A percentile compares a stretch with the other conserved stretches of the same genome.
Conservation (phyloP, 2,888 invertebrate species). For the Volucella inflata region DNA sequence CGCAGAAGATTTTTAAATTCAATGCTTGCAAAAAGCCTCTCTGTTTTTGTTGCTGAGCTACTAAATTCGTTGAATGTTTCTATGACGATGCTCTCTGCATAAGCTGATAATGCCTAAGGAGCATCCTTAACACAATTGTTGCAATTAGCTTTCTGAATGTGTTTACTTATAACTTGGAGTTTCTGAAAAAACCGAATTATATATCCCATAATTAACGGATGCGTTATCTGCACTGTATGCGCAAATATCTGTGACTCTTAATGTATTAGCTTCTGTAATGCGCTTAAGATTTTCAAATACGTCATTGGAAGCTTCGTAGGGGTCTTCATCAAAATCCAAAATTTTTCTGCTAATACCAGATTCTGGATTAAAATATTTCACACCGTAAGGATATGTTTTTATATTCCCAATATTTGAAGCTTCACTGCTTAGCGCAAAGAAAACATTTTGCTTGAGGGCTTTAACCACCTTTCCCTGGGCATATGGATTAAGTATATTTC, state of each 20-base stretch:
- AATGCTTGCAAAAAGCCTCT: conserved; percentile 33
- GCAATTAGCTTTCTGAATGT: too few species aligned
- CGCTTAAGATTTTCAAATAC: conserved; percentile 47
- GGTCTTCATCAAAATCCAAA: too few species aligned
- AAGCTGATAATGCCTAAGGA: conserved; percentile 45
- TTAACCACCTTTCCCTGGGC: conserved; percentile 26
- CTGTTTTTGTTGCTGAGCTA: conserved; percentile 34
- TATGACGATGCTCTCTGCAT: conserved; percentile 43
- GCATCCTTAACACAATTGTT: conserved; percentile 47
- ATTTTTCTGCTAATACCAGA: conserved; percentile 22
- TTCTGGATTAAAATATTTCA: conserved; percentile 54
- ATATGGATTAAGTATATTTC: conserved; percentile 24
- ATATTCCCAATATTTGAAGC: conserved; percentile 14
- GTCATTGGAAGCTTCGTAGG: conserved; percentile 27
- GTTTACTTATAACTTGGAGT: too few species aligned
- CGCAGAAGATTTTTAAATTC: conserved; percentile 53
- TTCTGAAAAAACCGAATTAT: too few species aligned
- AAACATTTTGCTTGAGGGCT: conserved; percentile 29
- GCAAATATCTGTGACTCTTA: conserved; percentile 37
- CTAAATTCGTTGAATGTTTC: conserved; percentile 54
- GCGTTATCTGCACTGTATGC: conserved; percentile 60
- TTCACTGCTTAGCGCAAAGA: conserved; percentile 16
- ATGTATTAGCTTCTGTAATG: conserved; percentile 36
- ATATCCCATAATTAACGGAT: conserved; percentile 49
- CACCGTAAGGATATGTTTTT: conserved; percentile 40